These are phyloP conservation scores for Fringilla coelebs DNA, from an alignment of 2,797 vertebrate species.

Conservation along the genomic window DNA sequence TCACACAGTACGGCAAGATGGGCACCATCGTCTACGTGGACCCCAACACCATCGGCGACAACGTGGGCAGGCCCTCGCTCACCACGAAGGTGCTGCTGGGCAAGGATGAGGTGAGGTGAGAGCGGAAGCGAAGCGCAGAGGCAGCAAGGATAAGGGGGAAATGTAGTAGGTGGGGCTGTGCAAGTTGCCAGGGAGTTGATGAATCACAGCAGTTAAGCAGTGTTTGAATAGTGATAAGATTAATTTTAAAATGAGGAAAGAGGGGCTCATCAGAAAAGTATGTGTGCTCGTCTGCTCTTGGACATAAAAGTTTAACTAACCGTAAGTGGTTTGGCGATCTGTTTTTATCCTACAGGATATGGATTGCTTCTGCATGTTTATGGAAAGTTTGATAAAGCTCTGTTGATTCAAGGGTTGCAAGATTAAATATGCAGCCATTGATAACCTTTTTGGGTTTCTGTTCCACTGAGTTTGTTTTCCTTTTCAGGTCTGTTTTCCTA, in stretches of 20 bases:
- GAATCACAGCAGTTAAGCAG: neutral
- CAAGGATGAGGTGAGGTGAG: conserved; percentile 96
- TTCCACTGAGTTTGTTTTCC: conserved; percentile 2
- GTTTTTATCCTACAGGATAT: neutral
- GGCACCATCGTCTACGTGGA: conserved; percentile 90
- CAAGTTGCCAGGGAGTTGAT: neutral
- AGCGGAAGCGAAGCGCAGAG: neutral
- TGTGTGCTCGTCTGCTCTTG: neutral
- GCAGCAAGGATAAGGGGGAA: neutral
- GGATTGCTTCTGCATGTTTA: neutral
- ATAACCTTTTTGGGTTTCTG: neutral
- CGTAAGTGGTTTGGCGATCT: neutral
- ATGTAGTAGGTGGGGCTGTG: neutral
- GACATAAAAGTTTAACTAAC: neutral
- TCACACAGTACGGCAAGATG: conserved; percentile 94
- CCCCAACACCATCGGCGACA: conserved; percentile 79
- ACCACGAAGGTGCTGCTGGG: conserved; percentile 92
- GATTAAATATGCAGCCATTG: neutral
- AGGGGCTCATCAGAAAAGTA: neutral
- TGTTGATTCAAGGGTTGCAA: conserved; percentile 18
- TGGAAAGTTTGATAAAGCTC: neutral
- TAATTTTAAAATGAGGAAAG: neutral
- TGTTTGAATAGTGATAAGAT: neutral
- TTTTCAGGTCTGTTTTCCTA: neutral
- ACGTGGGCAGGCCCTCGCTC: conserved; percentile 80